A percentile compares a stretch with the other conserved stretches of the same genome.
phyloP scores from a whole-genome alignment of 2,888 invertebrate species.

The Pammene fasciana region DNA sequence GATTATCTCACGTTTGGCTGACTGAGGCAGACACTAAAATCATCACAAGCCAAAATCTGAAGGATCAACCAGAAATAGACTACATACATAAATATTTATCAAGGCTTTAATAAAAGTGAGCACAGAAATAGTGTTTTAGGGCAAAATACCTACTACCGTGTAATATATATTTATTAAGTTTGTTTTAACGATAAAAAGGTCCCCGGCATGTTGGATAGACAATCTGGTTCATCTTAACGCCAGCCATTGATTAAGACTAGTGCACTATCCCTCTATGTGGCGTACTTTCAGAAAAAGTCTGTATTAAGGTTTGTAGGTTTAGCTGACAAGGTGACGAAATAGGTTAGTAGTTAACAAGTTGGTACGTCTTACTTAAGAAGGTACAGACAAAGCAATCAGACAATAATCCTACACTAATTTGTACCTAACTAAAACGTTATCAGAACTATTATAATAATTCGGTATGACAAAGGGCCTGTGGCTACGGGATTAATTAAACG shows the following conservation, averaged over 20 bases:
- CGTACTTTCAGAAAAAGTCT: too few species aligned
- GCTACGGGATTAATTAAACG: conserved; percentile 67
- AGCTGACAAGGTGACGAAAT: too few species aligned
- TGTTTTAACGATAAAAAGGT: too few species aligned
- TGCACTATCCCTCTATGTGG: too few species aligned
- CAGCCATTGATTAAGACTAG: too few species aligned
- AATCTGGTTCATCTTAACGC: background rate
- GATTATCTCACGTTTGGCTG: background rate
- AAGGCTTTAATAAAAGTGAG: too few species aligned
- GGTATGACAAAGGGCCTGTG: conserved; percentile 61
- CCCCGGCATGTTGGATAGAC: background rate
- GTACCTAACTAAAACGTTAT: conserved; percentile 30
- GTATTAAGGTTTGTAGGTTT: too few species aligned
- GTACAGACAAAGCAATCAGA: conserved; percentile 1
- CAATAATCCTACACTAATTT: conserved; percentile 19
- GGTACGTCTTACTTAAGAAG: too few species aligned
- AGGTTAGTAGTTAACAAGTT: too few species aligned
- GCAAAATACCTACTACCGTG: background rate
- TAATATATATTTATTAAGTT: background rate
- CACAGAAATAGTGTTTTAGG: too few species aligned
- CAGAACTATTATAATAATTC: conserved; percentile 42
- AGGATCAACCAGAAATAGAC: background rate
- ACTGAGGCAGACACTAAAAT: background rate
- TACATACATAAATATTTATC: background rate
- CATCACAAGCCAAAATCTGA: background rate